Evolutionary conservation across 1,140 invertebrate species (phyloP).

Genomic region (Aplysia californica): DNA sequence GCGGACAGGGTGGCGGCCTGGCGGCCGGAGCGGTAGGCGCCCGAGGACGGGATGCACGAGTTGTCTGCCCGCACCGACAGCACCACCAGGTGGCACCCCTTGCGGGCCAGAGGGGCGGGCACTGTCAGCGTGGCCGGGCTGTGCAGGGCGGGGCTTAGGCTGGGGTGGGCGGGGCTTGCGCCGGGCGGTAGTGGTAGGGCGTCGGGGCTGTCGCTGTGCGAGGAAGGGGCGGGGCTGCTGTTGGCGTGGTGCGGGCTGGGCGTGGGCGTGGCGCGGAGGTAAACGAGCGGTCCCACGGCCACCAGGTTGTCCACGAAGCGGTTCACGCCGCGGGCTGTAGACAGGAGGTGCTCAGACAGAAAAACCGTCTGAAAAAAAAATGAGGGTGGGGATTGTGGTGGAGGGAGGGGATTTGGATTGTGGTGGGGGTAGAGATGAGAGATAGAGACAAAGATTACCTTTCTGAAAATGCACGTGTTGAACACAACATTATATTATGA

Average conservation of each 20-base stretch:
- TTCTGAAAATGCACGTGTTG: too few relatives aligned
- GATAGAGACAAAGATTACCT: too few relatives aligned
- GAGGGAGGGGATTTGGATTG: too few relatives aligned
- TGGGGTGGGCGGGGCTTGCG: constrained; percentile 32
- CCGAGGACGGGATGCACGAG: constrained; percentile 55
- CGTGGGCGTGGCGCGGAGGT: constrained; percentile 38
- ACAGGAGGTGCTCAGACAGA: too few relatives aligned
- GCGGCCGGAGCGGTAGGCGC: constrained; percentile 43
- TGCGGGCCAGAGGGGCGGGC: constrained; percentile 50
- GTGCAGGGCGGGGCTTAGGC: constrained; percentile 42
- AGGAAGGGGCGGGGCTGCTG: constrained; percentile 51
- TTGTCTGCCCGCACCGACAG: constrained; percentile 57
- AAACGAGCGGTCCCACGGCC: constrained; percentile 54
- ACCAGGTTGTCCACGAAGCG: constrained; percentile 51
- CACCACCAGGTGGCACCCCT: constrained; percentile 51
- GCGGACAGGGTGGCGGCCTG: constrained; percentile 51
- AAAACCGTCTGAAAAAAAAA: too few relatives aligned
- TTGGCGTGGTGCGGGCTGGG: constrained; percentile 43
- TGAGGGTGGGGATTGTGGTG: too few relatives aligned
- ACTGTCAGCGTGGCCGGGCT: constrained; percentile 49
- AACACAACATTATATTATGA: too few relatives aligned
- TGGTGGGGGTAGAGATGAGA: too few relatives aligned
- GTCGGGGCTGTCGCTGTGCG: too few relatives aligned
- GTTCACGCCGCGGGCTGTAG: too few relatives aligned
- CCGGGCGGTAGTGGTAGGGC: too few relatives aligned